A percentile compares a stretch with the other conserved stretches of the same genome.
phyloP scores from a whole-genome alignment of 2,797 vertebrate genomes.

The Aythya fuligula region DNA sequence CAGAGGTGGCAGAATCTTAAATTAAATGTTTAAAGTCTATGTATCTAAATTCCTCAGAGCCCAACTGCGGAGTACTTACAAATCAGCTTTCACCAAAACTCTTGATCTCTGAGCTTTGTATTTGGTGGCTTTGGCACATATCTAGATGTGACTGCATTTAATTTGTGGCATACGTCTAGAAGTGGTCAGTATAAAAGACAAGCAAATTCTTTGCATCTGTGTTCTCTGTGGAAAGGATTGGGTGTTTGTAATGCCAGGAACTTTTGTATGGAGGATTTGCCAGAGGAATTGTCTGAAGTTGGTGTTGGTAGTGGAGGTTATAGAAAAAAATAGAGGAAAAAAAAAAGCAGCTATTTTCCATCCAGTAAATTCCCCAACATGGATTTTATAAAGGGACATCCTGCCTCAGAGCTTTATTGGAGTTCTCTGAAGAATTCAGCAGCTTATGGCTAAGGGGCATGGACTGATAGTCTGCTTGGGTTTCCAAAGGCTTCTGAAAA shows the following conservation, averaged over 20 bases:
- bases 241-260: not conserved
- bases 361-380: not conserved
- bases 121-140: not conserved
- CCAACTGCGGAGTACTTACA: not conserved
- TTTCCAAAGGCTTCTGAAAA: slow-evolving; percentile 1
- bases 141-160: not conserved
- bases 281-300: slow-evolving; percentile 1
- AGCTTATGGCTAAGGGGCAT: not conserved
- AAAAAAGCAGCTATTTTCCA: not conserved
- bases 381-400: not conserved
- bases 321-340: not conserved
- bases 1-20: not conserved
- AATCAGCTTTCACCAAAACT: not conserved
- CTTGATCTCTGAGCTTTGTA: not conserved
- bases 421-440: not conserved
- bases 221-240: slow-evolving; percentile 7
- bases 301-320: not conserved
- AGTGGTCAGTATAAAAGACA: slow-evolving; percentile 10
- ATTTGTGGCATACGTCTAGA: slow-evolving; percentile 1
- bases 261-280: not conserved
- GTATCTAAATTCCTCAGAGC: not conserved
- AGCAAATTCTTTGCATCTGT: slow-evolving; percentile 5
- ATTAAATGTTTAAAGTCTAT: not conserved
- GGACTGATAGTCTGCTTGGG: not conserved
- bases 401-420: not conserved